Conservation (phyloP, 2,797 vertebrate genomes). For the Varecia variegata region DNA sequence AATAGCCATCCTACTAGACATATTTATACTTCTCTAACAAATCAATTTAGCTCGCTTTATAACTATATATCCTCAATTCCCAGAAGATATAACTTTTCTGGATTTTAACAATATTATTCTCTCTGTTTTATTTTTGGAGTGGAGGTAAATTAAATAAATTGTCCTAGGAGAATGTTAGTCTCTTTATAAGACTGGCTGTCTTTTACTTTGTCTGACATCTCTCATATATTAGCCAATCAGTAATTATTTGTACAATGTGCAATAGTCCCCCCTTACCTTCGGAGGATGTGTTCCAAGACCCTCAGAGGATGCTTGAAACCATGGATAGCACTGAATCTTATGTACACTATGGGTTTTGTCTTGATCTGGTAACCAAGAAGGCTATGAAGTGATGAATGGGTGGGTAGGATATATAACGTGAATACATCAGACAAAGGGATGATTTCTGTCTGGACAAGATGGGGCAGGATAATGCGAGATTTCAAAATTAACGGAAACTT, state of each 20-base stretch:
- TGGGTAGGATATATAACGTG: background rate
- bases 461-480: background rate
- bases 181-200: background rate
- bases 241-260: background rate
- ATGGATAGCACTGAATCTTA: background rate
- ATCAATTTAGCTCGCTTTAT: background rate
- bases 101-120: background rate
- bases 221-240: background rate
- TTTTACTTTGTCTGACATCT: background rate
- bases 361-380: background rate
- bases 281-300: background rate
- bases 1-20: background rate
- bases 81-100: background rate
- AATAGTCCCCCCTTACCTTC: background rate
- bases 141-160: background rate
- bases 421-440: background rate
- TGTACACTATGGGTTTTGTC: background rate
- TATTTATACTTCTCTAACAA: background rate
- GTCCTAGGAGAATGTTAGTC: background rate
- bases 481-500: background rate
- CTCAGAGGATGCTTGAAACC: background rate
- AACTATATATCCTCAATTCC: background rate
- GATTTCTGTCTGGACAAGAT: background rate
- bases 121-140: background rate
- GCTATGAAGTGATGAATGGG: background rate